phyloP scores from a whole-genome alignment of 2,888 invertebrate genomes.

The Nomada lathburiana region DNA sequence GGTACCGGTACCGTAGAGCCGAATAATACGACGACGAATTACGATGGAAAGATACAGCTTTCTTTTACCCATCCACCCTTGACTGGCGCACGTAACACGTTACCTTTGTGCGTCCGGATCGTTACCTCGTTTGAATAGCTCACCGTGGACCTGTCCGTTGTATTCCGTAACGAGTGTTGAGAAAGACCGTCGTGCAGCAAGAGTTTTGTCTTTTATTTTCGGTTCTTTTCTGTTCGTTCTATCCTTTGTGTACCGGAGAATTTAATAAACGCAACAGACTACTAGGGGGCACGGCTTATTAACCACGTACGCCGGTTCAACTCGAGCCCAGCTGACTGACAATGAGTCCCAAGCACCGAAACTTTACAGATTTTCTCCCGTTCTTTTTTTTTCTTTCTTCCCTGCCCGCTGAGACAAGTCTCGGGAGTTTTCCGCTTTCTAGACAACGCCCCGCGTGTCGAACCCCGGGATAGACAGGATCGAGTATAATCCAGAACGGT shows the following conservation, averaged over 20 bases:
- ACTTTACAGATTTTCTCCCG: slow-evolving; percentile 44
- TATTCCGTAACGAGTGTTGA: slow-evolving; percentile 17
- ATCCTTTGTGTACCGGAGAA: slow-evolving; percentile 36
- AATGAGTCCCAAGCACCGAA: slow-evolving; percentile 35
- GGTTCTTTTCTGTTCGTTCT: neutral
- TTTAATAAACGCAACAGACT: slow-evolving; percentile 53
- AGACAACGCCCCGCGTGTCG: neutral
- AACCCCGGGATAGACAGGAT: neutral
- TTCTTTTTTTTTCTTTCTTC: slow-evolving; percentile 4
- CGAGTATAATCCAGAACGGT: neutral
- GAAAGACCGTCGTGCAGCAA: slow-evolving; percentile 15
- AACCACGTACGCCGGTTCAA: slow-evolving; percentile 55
- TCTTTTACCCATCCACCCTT: neutral
- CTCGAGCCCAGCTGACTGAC: slow-evolving; percentile 33
- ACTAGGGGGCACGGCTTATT: slow-evolving; percentile 45
- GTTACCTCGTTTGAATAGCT: slow-evolving; percentile 39
- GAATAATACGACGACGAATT: neutral
- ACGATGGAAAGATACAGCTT: neutral
- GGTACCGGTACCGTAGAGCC: neutral
- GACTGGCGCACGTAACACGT: neutral
- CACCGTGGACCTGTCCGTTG: slow-evolving; percentile 13
- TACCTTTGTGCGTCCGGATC: slow-evolving; percentile 29
- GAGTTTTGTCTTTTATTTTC: slow-evolving; percentile 31
- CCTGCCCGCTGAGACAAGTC: neutral
- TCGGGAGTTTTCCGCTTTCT: slow-evolving; percentile 22